Conservation (phyloP, 2,797 vertebrate species). For the Monodelphis domestica region DNA sequence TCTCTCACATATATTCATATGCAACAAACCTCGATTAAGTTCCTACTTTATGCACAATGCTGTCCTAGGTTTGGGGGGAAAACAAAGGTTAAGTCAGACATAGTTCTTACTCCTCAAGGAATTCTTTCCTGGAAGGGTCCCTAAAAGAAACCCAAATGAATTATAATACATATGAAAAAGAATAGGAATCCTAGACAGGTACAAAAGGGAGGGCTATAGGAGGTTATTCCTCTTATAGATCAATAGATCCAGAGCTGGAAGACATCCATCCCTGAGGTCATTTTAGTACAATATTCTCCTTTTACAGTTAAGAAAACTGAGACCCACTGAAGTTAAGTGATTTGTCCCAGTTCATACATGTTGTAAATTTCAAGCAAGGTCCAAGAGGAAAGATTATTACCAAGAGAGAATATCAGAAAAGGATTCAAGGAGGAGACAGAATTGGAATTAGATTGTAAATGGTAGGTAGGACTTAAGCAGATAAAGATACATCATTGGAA, state of each 20-base stretch:
- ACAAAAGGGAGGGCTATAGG: not conserved
- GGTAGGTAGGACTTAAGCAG: not conserved
- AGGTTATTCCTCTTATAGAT: not conserved
- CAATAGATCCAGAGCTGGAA: not conserved
- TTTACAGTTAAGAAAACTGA: not conserved
- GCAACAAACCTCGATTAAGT: not conserved
- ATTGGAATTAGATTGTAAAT: not conserved
- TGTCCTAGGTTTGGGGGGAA: not conserved
- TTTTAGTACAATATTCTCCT: not conserved
- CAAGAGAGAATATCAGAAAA: not conserved
- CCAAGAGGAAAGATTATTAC: not conserved
- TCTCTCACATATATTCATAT: not conserved
- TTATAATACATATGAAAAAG: not conserved
- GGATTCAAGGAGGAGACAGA: not conserved
- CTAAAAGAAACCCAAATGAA: not conserved
- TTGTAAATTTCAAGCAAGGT: not conserved
- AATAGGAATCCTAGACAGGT: not conserved
- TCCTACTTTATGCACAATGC: not conserved
- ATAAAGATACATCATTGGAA: not conserved
- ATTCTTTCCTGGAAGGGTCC: not conserved
- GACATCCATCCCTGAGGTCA: not conserved
- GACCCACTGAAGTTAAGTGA: not conserved
- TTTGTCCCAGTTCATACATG: not conserved
- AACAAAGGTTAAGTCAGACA: not conserved
- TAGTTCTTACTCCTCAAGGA: not conserved